Evolutionary conservation across 92 coral and sea anemone species (phyloP), one percentile per base, ranked within the genome.

Genomic region (Parazoanthus atlanticus): DNA sequence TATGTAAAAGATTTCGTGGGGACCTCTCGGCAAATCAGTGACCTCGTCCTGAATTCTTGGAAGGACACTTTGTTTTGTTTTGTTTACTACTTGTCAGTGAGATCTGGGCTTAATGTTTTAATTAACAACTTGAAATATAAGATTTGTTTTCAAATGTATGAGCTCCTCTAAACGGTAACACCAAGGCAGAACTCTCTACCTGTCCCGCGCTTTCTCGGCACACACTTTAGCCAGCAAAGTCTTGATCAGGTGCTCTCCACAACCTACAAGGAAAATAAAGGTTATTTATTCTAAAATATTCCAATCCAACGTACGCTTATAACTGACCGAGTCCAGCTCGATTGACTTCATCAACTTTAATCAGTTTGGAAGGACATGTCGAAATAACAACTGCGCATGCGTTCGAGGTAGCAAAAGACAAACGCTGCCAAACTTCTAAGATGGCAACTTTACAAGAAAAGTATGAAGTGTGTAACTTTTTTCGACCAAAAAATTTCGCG

Each of bases 201-300:
- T 93, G 41, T 23, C 87, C 19, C 81, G 83, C 26, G 98, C 95
- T 61, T 93, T 75, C 58, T 78, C 95, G 40, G 95, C 94, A 70
- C 98, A 95, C 66, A 91, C 97, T 61, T 92, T 96, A 15, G 98
- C 98, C 34, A 96, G 91, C 91, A 93, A 19, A 2, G 99, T 95
- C 89, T 95, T 96, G 49, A 96, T 95, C 83, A 96, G 92, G 84
- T 95, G 93, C 85, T 96, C 99, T 31, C 99, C 99, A 89, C 99
- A 96, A 41, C 99, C 99, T 96, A 40, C 46, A 30, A 66, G 26
- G 25, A 29, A 78, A 12, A 69, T 38, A 75, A 26, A 21, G 1
- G 73, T 46, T 33, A 23, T 79, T 43, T 16, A 13, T 1, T n/a
- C 5, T 41, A 54, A 34, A 47, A 28, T 10, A 41, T 61, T 25